Percentiles rank a stretch among this genome's conserved stretches.
Conservation (phyloP, 2,113 vertebrate genomes). For the Vanacampus margaritifer region DNA sequence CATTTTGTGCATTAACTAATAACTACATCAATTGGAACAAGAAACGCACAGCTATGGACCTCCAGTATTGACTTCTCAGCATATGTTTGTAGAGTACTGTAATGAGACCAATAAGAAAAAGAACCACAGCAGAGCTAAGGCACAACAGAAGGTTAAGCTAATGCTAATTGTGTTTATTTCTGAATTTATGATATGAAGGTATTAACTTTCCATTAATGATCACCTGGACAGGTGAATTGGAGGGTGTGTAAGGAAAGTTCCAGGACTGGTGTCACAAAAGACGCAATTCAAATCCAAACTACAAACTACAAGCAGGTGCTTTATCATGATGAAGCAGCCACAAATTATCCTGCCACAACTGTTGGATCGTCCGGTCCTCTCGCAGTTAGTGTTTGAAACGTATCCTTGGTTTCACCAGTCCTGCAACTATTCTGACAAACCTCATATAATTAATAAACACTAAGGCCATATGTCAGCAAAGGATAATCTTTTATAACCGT, state of each 20-base stretch:
- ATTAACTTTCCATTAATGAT: no score
- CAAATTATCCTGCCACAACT: neutral
- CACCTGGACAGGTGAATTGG: no score
- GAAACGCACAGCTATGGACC: no score
- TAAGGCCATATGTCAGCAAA: neutral
- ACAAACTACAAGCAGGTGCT: neutral
- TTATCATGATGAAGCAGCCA: neutral
- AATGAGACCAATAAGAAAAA: neutral
- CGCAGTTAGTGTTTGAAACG: neutral
- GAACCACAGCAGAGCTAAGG: neutral
- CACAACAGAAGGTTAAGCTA: neutral
- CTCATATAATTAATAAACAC: neutral
- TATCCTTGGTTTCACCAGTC: neutral
- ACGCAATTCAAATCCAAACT: neutral
- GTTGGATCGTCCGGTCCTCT: neutral
- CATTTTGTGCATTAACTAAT: neutral
- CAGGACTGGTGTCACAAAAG: neutral
- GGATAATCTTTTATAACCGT: constrained; percentile 7
- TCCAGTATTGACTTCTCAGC: neutral
- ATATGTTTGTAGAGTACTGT: neutral
- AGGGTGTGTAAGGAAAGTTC: neutral
- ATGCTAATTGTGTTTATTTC: neutral
- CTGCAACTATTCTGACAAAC: neutral
- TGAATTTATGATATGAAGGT: no score
- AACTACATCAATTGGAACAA: neutral